A percentile compares a stretch with the other conserved stretches of the same genome.
These are phyloP conservation scores for Chorisops tibialis DNA, from an alignment of 2,888 invertebrate genomes.

Conservation along the genomic window DNA sequence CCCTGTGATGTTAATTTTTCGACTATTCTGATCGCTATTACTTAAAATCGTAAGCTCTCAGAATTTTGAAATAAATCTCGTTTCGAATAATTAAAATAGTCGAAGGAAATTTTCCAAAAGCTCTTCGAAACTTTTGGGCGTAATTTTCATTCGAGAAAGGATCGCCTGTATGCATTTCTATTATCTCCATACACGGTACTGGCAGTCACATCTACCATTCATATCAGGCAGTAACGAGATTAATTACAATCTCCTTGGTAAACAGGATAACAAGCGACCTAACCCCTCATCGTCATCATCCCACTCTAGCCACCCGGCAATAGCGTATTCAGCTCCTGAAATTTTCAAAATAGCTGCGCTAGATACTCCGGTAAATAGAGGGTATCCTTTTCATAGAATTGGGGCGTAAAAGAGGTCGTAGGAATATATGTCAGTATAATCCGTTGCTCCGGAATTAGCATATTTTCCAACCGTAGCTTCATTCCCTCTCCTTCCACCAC, in stretches of 20 bases:
- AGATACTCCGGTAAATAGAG: not conserved
- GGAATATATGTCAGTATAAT: not conserved
- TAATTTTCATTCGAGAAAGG: not conserved
- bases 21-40: too few relatives aligned
- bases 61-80: too few relatives aligned
- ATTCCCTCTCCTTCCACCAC: not conserved
- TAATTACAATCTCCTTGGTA: constrained; percentile 31
- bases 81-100: too few relatives aligned
- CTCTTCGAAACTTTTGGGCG: too few relatives aligned
- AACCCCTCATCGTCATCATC: constrained; percentile 12
- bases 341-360: not conserved
- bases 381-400: too few relatives aligned
- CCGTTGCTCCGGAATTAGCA: not conserved
- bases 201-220: constrained; percentile 22
- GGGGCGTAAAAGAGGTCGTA: constrained; percentile 15
- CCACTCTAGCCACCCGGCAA: constrained; percentile 5
- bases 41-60: too few relatives aligned
- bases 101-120: too few relatives aligned
- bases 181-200: too few relatives aligned
- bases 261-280: constrained; percentile 30
- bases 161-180: not conserved
- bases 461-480: constrained; percentile 14
- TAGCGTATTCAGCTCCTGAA: constrained; percentile 2
- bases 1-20: too few relatives aligned
- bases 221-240: constrained; percentile 31